Conservation (phyloP, 2,113 vertebrate genomes). For the Phasianus colchicus region DNA sequence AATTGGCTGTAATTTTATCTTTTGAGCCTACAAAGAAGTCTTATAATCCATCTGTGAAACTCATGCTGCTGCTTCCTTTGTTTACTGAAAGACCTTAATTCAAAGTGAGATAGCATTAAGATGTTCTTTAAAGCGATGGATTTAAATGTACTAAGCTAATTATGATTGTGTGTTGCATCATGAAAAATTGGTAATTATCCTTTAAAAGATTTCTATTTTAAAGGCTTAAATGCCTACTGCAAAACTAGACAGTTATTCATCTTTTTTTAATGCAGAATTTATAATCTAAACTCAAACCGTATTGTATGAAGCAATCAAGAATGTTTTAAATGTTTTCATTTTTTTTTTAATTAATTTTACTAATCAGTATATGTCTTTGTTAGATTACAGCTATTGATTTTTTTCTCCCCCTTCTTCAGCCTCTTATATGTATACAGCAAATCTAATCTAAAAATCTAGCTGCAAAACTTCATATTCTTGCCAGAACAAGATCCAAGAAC, state of each 20-base stretch:
- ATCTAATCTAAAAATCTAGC: neutral
- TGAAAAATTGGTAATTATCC: neutral
- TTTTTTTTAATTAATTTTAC: neutral
- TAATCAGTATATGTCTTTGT: neutral
- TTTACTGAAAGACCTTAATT: conserved; percentile 24
- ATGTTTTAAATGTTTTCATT: neutral
- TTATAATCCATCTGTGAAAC: neutral
- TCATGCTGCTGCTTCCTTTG: neutral
- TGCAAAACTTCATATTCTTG: neutral
- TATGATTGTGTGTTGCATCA: neutral
- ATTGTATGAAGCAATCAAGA: neutral
- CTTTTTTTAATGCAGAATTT: conserved; percentile 2
- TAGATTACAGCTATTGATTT: neutral
- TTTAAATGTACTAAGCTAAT: neutral
- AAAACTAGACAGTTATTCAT: neutral
- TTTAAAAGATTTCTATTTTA: conserved; percentile 1
- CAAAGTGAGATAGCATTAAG: neutral
- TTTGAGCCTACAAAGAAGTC: neutral
- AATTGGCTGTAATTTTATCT: neutral
- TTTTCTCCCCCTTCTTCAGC: neutral
- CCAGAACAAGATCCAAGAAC: neutral
- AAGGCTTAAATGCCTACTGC: conserved; percentile 3
- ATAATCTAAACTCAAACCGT: neutral
- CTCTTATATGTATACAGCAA: neutral
- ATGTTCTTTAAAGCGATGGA: neutral